Percentiles rank a stretch among this genome's conserved stretches.
Conservation (phyloP, 2,113 vertebrate genomes). For the Melozone crissalis region DNA sequence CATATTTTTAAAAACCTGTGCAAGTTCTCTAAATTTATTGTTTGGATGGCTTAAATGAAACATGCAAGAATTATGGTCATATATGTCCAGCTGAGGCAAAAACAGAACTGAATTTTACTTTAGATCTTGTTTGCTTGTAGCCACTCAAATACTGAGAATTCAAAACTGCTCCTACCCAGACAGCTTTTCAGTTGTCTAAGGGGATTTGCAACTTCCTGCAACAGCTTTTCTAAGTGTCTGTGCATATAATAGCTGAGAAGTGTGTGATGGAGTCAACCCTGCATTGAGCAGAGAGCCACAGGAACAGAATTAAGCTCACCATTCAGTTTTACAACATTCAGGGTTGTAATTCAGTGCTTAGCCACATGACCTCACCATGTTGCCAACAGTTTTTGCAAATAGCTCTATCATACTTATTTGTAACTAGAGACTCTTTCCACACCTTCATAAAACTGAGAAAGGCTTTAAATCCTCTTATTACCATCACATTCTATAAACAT, state of each 20-base stretch:
- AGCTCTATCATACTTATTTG: neutral
- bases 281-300: neutral
- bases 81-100: neutral
- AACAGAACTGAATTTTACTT: neutral
- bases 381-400: neutral
- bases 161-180: neutral
- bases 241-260: neutral
- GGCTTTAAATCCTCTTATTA: neutral
- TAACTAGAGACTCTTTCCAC: neutral
- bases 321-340: conserved; percentile 7
- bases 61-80: neutral
- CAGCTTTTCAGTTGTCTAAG: neutral
- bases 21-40: neutral
- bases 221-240: neutral
- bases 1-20: neutral
- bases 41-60: neutral
- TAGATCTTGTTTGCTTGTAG: neutral
- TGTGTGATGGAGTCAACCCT: neutral
- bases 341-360: neutral
- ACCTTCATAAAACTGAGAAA: neutral
- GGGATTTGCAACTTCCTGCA: neutral
- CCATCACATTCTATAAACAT: neutral
- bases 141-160: neutral
- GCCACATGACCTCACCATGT: neutral
- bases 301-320: neutral